A percentile compares a stretch with the other conserved stretches of the same genome.
phyloP scores from a whole-genome alignment of 2,113 vertebrate species.

The Calcarius ornatus region DNA sequence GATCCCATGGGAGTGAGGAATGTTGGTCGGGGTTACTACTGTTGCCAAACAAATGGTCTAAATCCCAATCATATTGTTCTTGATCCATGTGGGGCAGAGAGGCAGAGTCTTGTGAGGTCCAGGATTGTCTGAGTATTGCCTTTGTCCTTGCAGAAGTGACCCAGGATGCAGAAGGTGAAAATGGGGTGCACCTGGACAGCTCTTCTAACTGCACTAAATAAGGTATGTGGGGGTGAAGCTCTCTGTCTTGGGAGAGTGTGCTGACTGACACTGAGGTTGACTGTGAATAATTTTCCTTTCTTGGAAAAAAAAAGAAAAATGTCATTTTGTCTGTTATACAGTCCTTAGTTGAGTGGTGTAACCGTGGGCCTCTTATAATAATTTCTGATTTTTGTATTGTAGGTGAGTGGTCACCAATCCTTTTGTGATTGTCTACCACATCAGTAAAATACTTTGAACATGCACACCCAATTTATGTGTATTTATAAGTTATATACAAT shows the following conservation, averaged over 20 bases:
- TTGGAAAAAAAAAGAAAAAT: background rate
- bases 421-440: background rate
- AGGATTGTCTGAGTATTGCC: background rate
- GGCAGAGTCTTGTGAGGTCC: background rate
- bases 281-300: background rate
- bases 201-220: background rate
- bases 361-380: background rate
- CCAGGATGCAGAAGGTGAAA: background rate
- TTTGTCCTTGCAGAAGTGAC: background rate
- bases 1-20: no score
- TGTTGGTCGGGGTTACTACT: background rate
- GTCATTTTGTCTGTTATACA: background rate
- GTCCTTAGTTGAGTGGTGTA: background rate
- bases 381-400: background rate
- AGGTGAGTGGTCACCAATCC: background rate
- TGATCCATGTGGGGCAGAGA: background rate
- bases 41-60: background rate
- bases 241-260: background rate
- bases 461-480: background rate
- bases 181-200: background rate
- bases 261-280: background rate
- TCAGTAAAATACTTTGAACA: background rate
- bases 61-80: background rate
- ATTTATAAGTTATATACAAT: background rate
- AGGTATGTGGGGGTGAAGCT: background rate